Percentiles rank a stretch among this genome's conserved stretches.
Evolutionary conservation across 2,797 vertebrate genomes (phyloP).

Genomic region (Phrynocephalus vlangalii): DNA sequence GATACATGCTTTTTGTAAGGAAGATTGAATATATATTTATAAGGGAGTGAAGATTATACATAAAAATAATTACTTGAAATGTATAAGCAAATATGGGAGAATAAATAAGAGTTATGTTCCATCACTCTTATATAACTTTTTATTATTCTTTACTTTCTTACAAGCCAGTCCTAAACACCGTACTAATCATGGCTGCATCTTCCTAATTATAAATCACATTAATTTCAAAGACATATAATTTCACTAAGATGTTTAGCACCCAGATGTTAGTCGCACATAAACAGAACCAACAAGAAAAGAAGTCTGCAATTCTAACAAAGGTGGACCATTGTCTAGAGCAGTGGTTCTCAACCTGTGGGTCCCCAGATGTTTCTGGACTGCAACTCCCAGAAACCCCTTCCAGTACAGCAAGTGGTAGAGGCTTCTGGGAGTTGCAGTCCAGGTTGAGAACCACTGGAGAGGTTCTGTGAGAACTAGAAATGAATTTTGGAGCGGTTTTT

Average conservation of each 20-base stretch:
- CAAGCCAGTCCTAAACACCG: neutral
- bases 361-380: no score
- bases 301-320: neutral
- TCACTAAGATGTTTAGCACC: neutral
- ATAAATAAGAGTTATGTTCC: constrained; percentile 5
- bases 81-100: constrained; percentile 22
- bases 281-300: neutral
- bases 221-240: neutral
- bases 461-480: neutral
- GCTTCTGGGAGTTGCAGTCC: no score
- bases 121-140: neutral
- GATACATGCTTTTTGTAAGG: constrained; percentile 59
- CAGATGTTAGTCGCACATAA: neutral
- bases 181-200: neutral
- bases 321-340: no score
- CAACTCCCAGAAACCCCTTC: no score
- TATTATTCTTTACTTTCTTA: neutral
- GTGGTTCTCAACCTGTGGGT: no score
- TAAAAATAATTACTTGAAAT: constrained; percentile 24
- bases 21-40: constrained; percentile 63
- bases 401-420: no score
- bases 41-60: constrained; percentile 43
- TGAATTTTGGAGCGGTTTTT: neutral
- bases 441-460: no score
- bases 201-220: neutral